Evolutionary conservation across 2,888 invertebrate genomes (phyloP), one percentile per base, ranked within the genome.

Genomic region (Caenorhabditis virilis): DNA sequence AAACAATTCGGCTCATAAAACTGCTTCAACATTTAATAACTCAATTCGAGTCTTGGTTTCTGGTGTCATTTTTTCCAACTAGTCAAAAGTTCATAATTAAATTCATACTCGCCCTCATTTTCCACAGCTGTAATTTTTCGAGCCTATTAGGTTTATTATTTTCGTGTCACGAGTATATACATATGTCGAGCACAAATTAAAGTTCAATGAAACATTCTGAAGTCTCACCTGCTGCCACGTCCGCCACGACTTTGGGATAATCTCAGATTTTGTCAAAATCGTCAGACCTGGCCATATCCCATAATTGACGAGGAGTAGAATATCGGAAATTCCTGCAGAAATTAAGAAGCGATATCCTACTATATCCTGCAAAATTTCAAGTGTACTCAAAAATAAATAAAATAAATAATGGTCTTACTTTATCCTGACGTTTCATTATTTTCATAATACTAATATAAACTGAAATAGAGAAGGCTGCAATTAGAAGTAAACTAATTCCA

Each of bases 311-410:
- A 80, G 59, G 6, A 80, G 65, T 7, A 79, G 51, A 15, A 80
- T 62, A 54, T 80, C 80, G 13, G 78, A 69, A 23, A 72, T 47
- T 11, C 78, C 68, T 2, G 78, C 73, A 6, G 76, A 76, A 51
- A 79, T 76, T 25, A 80, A 67, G 51, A 78, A 80, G 4, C 80
- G 77, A 53, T 81, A 80, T 7, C 80, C 80, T 41, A 80, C 74
- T 38, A 80, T 72, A 56, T 79, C 80, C 74, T 77, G 65, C 16
- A 49, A 33, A 16, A 13, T 6, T 6, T 30, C 30, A 30, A 6
- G 13, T 30, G 13, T 9, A 30, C 13, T 30, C 6, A 13, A 36
- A 36, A 36, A 15, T 36, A 13, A 15, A 9, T 9, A 36, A 5
- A 15, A n/a, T 7, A 36, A 36, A 36, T 13, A n/a, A 7, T 15